Percentiles rank a stretch among this genome's conserved stretches.
These are phyloP conservation scores for Microctenopoma lineatum DNA, from an alignment of 2,797 vertebrate genomes.

Conservation along the genomic window DNA sequence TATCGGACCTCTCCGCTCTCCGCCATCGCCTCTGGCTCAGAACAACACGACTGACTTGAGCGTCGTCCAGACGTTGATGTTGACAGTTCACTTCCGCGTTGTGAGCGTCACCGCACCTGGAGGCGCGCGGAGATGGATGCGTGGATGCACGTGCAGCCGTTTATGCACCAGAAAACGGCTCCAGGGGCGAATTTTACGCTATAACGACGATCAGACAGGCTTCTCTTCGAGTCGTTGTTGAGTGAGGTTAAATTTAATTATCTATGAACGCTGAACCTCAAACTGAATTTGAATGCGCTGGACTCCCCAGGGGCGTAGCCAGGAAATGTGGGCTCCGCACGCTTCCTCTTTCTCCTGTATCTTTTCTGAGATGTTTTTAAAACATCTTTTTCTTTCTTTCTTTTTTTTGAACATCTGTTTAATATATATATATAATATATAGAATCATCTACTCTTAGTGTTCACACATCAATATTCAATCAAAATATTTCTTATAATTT, in stretches of 20 bases:
- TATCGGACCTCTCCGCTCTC: constrained; percentile 30
- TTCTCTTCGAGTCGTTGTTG: not conserved
- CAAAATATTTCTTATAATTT: no score
- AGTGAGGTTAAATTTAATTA: not conserved
- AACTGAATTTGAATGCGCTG: not conserved
- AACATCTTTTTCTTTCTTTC: no score
- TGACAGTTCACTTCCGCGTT: constrained; percentile 72
- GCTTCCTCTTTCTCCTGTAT: not conserved
- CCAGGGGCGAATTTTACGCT: not conserved
- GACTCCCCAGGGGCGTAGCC: not conserved
- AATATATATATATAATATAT: no score
- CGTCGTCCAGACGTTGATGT: constrained; percentile 1
- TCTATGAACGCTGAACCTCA: not conserved
- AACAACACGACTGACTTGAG: constrained; percentile 3
- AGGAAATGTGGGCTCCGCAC: not conserved
- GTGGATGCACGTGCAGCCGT: not conserved
- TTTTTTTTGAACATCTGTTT: no score
- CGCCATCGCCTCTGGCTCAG: constrained; percentile 53
- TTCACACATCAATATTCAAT: no score
- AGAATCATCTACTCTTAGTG: no score
- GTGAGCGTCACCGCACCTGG: constrained; percentile 63
- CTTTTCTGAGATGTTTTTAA: not conserved
- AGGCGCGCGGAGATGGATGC: not conserved
- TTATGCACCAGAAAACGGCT: not conserved
- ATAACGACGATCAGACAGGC: no score